Conservation (phyloP, 2,113 vertebrate species). For the Lagenorhynchus albirostris region DNA sequence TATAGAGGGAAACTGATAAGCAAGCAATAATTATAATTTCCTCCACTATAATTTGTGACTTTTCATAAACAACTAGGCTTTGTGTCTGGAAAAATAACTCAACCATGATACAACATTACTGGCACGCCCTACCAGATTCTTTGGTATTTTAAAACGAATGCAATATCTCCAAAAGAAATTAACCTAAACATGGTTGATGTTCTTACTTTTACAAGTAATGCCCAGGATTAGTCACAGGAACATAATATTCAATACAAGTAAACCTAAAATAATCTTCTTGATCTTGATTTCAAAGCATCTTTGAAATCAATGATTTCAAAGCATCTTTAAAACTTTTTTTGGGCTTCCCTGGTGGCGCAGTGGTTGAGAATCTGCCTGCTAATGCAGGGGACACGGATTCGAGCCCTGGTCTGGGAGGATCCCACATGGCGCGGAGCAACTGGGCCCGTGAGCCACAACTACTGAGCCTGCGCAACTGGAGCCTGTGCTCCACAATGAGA, state of each 20-base stretch:
- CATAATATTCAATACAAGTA: neutral
- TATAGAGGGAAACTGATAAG: neutral
- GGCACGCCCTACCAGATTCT: neutral
- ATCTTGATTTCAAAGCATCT: neutral
- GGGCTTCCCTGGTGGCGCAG: too few relatives aligned
- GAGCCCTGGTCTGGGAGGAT: too few relatives aligned
- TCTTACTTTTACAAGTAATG: neutral
- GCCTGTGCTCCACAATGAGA: too few relatives aligned
- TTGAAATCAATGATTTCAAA: neutral
- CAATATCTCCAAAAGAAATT: neutral
- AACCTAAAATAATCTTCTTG: neutral
- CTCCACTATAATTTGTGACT: neutral
- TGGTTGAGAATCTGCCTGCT: too few relatives aligned
- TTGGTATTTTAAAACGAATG: neutral
- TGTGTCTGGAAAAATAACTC: neutral
- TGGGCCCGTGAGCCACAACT: too few relatives aligned
- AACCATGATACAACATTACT: neutral
- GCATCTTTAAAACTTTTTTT: neutral
- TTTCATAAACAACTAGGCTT: neutral
- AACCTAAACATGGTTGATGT: neutral
- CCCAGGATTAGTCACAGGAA: neutral
- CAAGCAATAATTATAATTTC: constrained; percentile 11
- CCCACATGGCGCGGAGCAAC: too few relatives aligned
- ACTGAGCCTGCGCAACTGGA: too few relatives aligned
- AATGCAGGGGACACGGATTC: too few relatives aligned